These are phyloP conservation scores for Tragelaphus eurycerus DNA, from an alignment of 2,797 vertebrate species.

Conservation along the genomic window DNA sequence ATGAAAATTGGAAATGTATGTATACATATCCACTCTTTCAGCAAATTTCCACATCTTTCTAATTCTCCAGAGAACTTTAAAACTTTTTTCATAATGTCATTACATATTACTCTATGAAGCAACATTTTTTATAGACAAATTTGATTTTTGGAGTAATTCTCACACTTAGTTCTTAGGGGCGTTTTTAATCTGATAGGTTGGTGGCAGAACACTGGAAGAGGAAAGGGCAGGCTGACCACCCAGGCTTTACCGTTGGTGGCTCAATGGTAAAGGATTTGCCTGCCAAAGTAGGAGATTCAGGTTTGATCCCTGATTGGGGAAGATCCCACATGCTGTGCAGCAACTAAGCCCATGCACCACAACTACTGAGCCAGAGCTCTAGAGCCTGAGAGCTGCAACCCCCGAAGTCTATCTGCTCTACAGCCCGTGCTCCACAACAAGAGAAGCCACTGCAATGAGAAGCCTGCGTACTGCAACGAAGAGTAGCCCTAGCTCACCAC, in stretches of 20 bases:
- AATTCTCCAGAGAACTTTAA: neutral
- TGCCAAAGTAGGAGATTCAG: neutral
- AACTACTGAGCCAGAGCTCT: neutral
- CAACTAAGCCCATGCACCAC: neutral
- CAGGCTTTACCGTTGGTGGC: neutral
- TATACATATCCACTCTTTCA: neutral
- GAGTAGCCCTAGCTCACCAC: neutral
- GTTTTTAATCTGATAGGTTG: neutral
- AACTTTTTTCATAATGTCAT: neutral
- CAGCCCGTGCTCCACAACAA: neutral
- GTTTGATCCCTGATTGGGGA: neutral
- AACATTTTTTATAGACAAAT: neutral
- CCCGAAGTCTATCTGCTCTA: neutral
- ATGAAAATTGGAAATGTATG: neutral
- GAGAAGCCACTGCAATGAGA: neutral
- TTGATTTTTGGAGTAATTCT: neutral
- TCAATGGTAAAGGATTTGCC: neutral
- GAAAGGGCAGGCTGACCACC: neutral
- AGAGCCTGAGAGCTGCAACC: neutral
- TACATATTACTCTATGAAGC: neutral
- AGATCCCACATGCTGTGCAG: neutral
- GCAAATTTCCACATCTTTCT: neutral
- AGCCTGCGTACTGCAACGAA: neutral
- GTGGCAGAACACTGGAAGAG: neutral
- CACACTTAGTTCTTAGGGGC: neutral